Percentiles rank a stretch among this genome's conserved stretches.
These are phyloP conservation scores for Listronotus oregonensis DNA, from an alignment of 1,140 invertebrate genomes.

Conservation along the genomic window DNA sequence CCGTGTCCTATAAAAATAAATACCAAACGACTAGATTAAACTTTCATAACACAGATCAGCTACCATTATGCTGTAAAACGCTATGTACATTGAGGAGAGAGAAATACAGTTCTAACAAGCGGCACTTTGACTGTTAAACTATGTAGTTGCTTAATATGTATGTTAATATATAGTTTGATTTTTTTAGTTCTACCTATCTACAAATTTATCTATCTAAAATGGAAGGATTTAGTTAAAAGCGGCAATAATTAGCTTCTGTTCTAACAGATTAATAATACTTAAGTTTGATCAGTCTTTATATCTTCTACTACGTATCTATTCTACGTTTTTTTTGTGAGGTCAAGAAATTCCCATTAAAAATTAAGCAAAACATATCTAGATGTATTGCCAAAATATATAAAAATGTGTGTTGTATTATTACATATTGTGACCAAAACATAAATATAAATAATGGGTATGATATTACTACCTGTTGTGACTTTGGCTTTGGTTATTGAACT, in stretches of 20 bases:
- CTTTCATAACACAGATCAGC: conserved; percentile 3
- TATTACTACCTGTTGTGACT: too few relatives aligned
- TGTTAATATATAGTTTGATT: not conserved
- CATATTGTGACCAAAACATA: too few relatives aligned
- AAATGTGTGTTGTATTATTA: too few relatives aligned
- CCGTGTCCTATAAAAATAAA: too few relatives aligned
- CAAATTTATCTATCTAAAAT: conserved; percentile 22
- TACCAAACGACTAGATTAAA: not conserved
- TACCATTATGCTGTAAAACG: not conserved
- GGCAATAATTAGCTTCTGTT: conserved; percentile 4
- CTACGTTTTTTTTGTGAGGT: conserved; percentile 8
- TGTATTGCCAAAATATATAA: too few relatives aligned
- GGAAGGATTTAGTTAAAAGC: conserved; percentile 27
- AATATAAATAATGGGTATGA: too few relatives aligned
- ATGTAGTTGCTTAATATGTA: conserved; percentile 10
- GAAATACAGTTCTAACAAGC: not conserved
- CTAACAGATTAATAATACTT: conserved; percentile 25
- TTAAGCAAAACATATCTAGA: too few relatives aligned
- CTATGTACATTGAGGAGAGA: not conserved
- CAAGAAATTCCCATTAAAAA: too few relatives aligned
- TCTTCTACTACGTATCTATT: conserved; percentile 9
- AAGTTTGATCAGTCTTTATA: conserved; percentile 32
- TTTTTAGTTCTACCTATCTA: conserved; percentile 16
- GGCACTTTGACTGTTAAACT: not conserved
- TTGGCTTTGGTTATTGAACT: too few relatives aligned